A percentile compares a stretch with the other conserved stretches of the same genome.
Evolutionary conservation across 1,140 invertebrate genomes (phyloP).

Genomic region (Nephila pilipes): DNA sequence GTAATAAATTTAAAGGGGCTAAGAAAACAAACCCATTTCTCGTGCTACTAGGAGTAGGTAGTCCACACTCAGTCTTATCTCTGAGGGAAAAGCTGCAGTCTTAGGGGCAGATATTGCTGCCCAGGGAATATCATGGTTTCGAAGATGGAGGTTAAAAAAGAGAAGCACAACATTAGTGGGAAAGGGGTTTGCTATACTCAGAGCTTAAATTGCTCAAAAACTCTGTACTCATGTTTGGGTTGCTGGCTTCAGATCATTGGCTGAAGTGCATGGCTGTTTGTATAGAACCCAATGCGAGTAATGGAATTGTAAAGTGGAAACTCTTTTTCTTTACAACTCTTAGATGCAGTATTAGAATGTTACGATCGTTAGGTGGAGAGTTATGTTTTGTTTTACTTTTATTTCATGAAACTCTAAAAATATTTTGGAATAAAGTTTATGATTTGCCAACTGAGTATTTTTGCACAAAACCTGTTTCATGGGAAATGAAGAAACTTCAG

Average conservation of each 20-base stretch:
- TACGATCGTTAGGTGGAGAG: neutral
- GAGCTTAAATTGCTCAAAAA: conserved; percentile 42
- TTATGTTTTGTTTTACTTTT: neutral
- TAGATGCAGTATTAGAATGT: conserved; percentile 7
- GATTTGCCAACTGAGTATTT: neutral
- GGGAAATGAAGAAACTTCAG: neutral
- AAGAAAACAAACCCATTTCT: conserved; percentile 53
- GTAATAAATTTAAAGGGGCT: conserved; percentile 42
- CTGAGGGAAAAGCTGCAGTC: neutral
- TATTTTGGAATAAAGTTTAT: neutral
- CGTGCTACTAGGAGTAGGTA: neutral
- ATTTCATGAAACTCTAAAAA: neutral
- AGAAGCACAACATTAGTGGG: conserved; percentile 8
- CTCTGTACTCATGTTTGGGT: neutral
- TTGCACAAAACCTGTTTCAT: neutral
- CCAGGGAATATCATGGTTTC: conserved; percentile 14
- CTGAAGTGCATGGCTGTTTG: conserved; percentile 14
- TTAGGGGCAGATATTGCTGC: conserved; percentile 41
- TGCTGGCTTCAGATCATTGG: conserved; percentile 22
- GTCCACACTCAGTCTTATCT: conserved; percentile 47
- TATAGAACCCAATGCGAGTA: neutral
- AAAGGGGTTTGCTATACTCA: neutral
- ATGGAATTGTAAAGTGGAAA: conserved; percentile 38
- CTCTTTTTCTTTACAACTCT: conserved; percentile 19
- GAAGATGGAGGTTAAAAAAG: conserved; percentile 2